Evolutionary conservation across 2,113 vertebrate species (phyloP).

Genomic region (Platanista minor): DNA sequence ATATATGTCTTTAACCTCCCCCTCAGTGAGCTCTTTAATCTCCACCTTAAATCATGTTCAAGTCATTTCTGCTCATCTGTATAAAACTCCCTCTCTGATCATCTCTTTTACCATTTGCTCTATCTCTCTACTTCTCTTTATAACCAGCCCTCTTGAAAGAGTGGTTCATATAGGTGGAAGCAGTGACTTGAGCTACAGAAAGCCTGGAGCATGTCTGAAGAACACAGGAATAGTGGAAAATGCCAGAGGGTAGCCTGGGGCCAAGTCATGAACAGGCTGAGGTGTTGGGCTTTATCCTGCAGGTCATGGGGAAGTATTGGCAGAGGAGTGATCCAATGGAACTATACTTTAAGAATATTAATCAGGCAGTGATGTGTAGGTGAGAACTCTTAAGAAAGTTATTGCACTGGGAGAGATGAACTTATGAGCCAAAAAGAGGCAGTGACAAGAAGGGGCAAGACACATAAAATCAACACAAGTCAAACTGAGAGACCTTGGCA

Average conservation of each 20-base stretch:
- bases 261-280: not conserved
- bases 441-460: not conserved
- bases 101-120: not conserved
- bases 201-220: not conserved
- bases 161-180: not conserved
- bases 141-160: not conserved
- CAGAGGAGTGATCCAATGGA: not conserved
- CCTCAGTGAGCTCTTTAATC: not conserved
- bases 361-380: not conserved
- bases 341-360: not conserved
- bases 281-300: not conserved
- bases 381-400: not conserved
- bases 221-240: not conserved
- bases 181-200: not conserved
- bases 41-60: not conserved
- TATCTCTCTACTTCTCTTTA: not conserved
- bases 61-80: not conserved
- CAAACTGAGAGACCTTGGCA: not conserved
- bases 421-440: not conserved
- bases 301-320: accelerated
- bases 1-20: not conserved
- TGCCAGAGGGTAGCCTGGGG: not conserved
- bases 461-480: not conserved
- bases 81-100: not conserved
- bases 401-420: not conserved